Evolutionary conservation across 1,140 invertebrate species (phyloP), one percentile per base, ranked within the genome.

Genomic region (Heliconius himera): DNA sequence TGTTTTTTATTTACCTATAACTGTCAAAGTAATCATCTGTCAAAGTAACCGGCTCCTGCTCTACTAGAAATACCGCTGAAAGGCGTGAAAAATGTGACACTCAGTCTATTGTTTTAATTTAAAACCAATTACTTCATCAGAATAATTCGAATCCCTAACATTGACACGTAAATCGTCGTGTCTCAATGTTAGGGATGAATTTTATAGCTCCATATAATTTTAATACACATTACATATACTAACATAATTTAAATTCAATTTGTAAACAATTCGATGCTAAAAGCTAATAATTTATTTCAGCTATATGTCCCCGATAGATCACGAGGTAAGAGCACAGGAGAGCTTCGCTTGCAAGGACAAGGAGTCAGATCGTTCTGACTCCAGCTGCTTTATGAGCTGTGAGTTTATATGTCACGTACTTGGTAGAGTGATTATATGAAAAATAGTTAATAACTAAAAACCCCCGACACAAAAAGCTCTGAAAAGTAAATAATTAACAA

Each of bases 311-410:
- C 96, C 96, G 70, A 95, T 97, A 81, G 96, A 96, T 90, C 91
- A 96, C 89, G 83, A 93, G 95, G 91, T 96, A 83, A 95, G 95
- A 79, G 92, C 94, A 38, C 94, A 79, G 94, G 95, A 90, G 85
- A 96, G 93, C 90, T 95, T 94, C 91, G 96, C 96, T 93, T 96
- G 96, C 91, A 96, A 96, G 90, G 95, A 95, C 77, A 95, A 95
- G 77, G 96, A 95, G 85, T 96, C 96, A 88, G 96, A 96, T 83
- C 95, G 96, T 87, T 96, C 96, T 94, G 95, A 96, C 78, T 96
- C 96, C 87, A 97, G 96, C 89, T 96, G 96, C 94, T 95, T 94
- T 87, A 94, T 95, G 87, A 95, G 95, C 90, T 96, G 95, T 96
- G 93, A 96, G 95, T 95, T 82, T 56, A 84, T 77, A 70, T 76